Conservation (phyloP, 2,113 vertebrate genomes). For the Tricholaema leucomelas region DNA sequence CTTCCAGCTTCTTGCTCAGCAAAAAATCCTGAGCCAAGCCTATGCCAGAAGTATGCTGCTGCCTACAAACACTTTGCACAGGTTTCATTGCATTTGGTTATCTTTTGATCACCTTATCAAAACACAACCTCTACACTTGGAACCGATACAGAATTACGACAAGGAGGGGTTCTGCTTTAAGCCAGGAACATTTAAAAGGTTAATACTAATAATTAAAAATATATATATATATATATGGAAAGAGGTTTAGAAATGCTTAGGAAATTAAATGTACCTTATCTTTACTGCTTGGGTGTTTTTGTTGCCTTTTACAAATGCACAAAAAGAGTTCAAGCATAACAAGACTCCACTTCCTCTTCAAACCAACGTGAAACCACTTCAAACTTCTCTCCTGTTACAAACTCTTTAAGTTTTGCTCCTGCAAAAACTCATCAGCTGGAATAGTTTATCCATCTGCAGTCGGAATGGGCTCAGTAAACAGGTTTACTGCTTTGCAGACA, state of each 20-base stretch:
- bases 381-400: constrained; percentile 54
- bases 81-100: background rate
- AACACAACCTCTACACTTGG: background rate
- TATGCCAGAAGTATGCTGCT: background rate
- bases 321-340: constrained; percentile 40
- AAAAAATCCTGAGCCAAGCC: background rate
- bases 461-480: constrained; percentile 71
- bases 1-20: background rate
- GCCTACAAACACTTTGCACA: background rate
- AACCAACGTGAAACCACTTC: constrained; percentile 39
- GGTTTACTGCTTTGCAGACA: constrained; percentile 75
- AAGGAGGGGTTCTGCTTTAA: background rate
- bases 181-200: background rate
- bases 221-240: background rate
- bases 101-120: background rate
- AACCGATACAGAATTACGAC: background rate
- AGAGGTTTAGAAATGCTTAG: background rate
- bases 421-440: constrained; percentile 76
- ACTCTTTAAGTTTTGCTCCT: constrained; percentile 63
- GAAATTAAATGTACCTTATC: constrained; percentile 26
- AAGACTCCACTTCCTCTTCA: constrained; percentile 47
- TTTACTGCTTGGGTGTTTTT: constrained; percentile 45
- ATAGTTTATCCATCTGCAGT: constrained; percentile 77
- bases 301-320: constrained; percentile 45
- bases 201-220: background rate